Conservation (phyloP, 2,113 vertebrate genomes). For the Percina caprodes region DNA sequence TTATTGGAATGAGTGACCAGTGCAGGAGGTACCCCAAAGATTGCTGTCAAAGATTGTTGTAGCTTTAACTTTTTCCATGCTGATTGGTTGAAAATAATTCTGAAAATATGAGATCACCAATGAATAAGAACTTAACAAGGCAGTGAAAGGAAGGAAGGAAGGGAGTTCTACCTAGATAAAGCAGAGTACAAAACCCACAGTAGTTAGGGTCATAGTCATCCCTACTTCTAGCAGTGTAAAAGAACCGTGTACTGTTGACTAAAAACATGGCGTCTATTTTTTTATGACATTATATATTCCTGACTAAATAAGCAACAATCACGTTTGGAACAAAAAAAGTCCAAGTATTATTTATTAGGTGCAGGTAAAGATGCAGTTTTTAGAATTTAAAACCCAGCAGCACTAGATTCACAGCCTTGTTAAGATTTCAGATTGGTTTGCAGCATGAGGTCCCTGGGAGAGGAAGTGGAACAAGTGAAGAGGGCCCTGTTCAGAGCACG, state of each 20-base stretch:
- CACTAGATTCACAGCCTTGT: not conserved
- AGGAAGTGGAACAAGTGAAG: conserved; percentile 36
- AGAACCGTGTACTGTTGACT: not conserved
- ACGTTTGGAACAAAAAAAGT: not conserved
- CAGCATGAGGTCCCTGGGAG: conserved; percentile 37
- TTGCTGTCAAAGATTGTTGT: too few relatives aligned
- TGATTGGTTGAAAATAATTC: conserved; percentile 1
- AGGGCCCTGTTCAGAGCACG: conserved; percentile 46
- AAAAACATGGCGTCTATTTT: not conserved
- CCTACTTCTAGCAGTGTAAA: not conserved
- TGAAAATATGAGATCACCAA: not conserved
- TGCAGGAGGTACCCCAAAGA: too few relatives aligned
- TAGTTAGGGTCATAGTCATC: not conserved
- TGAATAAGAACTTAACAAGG: not conserved
- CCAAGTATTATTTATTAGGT: not conserved
- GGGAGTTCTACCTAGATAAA: not conserved
- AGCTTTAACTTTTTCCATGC: not conserved
- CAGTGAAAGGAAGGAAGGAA: not conserved
- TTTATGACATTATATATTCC: not conserved
- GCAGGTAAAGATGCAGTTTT: not conserved
- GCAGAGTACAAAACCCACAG: not conserved
- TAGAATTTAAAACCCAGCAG: too few relatives aligned
- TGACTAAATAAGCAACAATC: not conserved
- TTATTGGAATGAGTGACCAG: too few relatives aligned
- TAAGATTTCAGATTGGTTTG: not conserved